A percentile compares a stretch with the other conserved stretches of the same genome.
Evolutionary conservation across 1,140 invertebrate species (phyloP).

Genomic region (Mactra quadrangularis): DNA sequence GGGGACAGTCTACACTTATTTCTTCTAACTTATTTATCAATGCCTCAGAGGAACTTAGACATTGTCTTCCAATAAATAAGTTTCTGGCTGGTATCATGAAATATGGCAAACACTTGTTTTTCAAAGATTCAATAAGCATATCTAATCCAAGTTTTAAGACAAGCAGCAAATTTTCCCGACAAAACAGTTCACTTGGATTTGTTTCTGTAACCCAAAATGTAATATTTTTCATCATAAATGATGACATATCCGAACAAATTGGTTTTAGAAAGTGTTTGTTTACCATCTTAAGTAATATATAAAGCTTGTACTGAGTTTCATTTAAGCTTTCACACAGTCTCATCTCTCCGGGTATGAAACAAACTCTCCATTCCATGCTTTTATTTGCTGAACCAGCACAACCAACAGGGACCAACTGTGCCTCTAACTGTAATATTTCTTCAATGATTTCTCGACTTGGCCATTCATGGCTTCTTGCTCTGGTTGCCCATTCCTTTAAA

Average conservation of each 20-base stretch:
- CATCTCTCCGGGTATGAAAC: constrained; percentile 18
- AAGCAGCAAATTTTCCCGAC: not conserved
- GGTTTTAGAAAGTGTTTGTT: not conserved
- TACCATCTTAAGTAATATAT: constrained; percentile 21
- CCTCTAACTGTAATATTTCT: not conserved
- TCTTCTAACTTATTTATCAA: no score
- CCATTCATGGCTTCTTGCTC: not conserved
- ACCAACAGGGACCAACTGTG: constrained; percentile 22
- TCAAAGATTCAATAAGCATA: not conserved
- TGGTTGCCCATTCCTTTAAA: not conserved
- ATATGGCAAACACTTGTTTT: constrained; percentile 23
- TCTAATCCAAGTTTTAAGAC: not conserved
- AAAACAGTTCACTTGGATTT: constrained; percentile 1
- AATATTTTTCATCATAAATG: constrained; percentile 39
- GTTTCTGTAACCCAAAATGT: constrained; percentile 19
- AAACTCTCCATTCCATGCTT: constrained; percentile 31
- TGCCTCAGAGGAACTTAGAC: no score
- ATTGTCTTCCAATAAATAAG: constrained; percentile 13
- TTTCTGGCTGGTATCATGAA: constrained; percentile 24
- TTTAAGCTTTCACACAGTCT: not conserved
- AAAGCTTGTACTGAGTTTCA: constrained; percentile 23
- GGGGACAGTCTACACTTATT: no score
- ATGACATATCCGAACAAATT: constrained; percentile 8
- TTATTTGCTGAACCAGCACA: not conserved
- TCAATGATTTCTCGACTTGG: not conserved